A percentile compares a stretch with the other conserved stretches of the same genome.
These are phyloP conservation scores for Temnothorax unifasciatus DNA, from an alignment of 2,888 invertebrate genomes.

Conservation along the genomic window DNA sequence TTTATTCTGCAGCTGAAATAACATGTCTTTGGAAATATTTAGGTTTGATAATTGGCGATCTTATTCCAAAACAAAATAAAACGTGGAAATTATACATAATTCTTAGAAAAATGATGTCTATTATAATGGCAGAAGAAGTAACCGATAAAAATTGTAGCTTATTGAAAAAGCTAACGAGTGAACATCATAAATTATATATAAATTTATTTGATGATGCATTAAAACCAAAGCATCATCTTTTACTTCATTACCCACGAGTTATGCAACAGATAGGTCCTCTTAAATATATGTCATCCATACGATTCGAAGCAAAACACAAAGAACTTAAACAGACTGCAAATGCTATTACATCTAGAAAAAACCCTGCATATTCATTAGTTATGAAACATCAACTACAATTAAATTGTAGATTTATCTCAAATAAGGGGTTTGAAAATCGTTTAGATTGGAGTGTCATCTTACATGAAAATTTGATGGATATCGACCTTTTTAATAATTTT, in stretches of 20 bases:
- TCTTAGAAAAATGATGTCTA: constrained; percentile 58
- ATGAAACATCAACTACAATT: constrained; percentile 37
- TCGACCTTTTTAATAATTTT: background rate
- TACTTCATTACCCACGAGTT: constrained; percentile 37
- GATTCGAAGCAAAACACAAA: constrained; percentile 48
- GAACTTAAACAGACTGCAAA: constrained; percentile 35
- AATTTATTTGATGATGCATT: constrained; percentile 46
- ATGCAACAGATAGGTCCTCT: constrained; percentile 20
- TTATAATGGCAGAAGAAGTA: constrained; percentile 36
- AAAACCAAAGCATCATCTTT: constrained; percentile 46
- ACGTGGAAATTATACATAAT: constrained; percentile 57
- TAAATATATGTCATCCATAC: constrained; percentile 15
- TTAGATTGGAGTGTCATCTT: constrained; percentile 1
- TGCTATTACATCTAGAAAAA: constrained; percentile 34
- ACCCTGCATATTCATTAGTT: constrained; percentile 26
- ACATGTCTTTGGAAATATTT: constrained; percentile 58
- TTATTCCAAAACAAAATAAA: constrained; percentile 57
- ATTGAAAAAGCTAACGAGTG: constrained; percentile 23
- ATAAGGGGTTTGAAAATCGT: constrained; percentile 26
- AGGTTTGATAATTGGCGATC: constrained; percentile 65
- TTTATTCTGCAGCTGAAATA: constrained; percentile 66
- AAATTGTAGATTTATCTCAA: constrained; percentile 39
- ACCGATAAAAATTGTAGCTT: constrained; percentile 25
- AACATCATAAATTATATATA: constrained; percentile 52
- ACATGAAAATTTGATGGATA: background rate